Evolutionary conservation across 2,113 vertebrate genomes (phyloP).

Genomic region (Cheirogaleus medius): DNA sequence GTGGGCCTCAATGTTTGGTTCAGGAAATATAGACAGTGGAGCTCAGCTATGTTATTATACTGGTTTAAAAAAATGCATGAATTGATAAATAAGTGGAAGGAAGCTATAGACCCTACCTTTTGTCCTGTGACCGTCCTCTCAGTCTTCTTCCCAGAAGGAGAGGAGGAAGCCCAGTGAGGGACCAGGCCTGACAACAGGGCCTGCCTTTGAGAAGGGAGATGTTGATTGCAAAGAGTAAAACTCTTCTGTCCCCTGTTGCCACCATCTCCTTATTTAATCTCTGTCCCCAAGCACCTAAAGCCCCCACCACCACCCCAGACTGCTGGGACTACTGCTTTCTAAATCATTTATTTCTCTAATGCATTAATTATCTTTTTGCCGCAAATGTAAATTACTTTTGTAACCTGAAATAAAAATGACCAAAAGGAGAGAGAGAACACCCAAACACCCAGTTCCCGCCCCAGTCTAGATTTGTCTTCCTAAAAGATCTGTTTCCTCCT

Average conservation of each 20-base stretch:
- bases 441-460: neutral
- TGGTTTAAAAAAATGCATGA: neutral
- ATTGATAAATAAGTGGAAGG: neutral
- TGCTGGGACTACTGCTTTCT: neutral
- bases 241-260: neutral
- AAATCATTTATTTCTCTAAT: neutral
- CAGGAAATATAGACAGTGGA: neutral
- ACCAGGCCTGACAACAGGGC: neutral
- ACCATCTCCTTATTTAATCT: neutral
- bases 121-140: neutral
- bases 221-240: neutral
- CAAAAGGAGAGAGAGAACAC: too few species aligned
- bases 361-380: neutral
- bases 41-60: neutral
- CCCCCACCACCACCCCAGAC: neutral
- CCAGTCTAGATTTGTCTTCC: neutral
- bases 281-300: neutral
- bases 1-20: neutral
- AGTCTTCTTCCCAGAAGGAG: neutral
- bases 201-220: neutral
- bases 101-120: neutral
- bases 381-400: neutral
- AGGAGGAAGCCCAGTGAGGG: neutral
- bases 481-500: neutral
- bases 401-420: neutral